Percentiles rank a stretch among this genome's conserved stretches.
Evolutionary conservation across 2,888 invertebrate genomes (phyloP).

Genomic region (Coleophora flavipennella): DNA sequence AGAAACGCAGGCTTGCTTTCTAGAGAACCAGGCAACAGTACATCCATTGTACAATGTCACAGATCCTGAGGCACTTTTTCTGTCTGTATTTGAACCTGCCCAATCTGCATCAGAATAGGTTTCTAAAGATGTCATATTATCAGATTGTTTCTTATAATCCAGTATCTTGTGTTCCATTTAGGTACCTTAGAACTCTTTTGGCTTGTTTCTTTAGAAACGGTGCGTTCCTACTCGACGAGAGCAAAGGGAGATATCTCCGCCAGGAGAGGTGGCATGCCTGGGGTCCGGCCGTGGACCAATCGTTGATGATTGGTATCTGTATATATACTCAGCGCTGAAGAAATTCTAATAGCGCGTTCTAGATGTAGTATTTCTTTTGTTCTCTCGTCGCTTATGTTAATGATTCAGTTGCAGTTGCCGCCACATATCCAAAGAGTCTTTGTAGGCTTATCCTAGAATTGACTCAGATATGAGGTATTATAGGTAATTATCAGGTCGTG

Average conservation of each 20-base stretch:
- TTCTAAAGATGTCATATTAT: neutral
- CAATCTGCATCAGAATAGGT: slow-evolving; percentile 4
- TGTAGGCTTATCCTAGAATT: neutral
- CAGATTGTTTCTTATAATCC: neutral
- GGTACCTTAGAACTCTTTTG: neutral
- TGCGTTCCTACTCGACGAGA: too few species aligned
- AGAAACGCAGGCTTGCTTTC: slow-evolving; percentile 1
- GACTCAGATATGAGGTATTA: neutral
- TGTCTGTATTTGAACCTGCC: neutral
- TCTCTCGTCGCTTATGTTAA: too few species aligned
- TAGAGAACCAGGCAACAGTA: neutral
- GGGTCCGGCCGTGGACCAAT: too few species aligned
- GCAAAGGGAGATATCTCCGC: too few species aligned
- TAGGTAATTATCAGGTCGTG: slow-evolving; percentile 2
- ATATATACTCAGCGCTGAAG: too few species aligned
- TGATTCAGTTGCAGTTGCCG: too few species aligned
- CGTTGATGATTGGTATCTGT: too few species aligned
- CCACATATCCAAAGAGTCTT: neutral
- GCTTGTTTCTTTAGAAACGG: too few species aligned
- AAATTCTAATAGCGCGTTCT: too few species aligned
- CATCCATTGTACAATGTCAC: neutral
- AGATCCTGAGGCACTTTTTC: slow-evolving; percentile 1
- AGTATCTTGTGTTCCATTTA: slow-evolving; percentile 1
- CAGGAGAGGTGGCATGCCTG: too few species aligned
- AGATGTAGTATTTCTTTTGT: too few species aligned